Evolutionary conservation across 1,140 invertebrate species (phyloP).

Genomic region (Argopecten irradians): DNA sequence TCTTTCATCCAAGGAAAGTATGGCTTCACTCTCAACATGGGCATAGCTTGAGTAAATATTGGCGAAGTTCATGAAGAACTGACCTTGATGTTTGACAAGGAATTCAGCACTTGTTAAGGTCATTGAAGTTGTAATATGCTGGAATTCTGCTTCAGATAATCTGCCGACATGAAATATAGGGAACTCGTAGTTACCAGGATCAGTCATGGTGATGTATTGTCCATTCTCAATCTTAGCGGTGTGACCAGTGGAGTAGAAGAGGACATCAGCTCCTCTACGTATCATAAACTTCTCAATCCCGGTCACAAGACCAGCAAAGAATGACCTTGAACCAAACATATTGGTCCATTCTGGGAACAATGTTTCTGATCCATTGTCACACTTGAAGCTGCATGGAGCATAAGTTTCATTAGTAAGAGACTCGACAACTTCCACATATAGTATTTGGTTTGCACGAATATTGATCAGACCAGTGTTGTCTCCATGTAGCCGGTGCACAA

Average conservation of each 20-base stretch:
- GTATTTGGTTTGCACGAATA: conserved; percentile 59
- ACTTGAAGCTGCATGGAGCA: conserved; percentile 67
- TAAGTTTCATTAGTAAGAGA: conserved; percentile 63
- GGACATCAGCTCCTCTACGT: conserved; percentile 57
- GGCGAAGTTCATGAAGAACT: conserved; percentile 64
- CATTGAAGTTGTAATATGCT: conserved; percentile 56
- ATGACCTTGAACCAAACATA: conserved; percentile 62
- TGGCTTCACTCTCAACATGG: conserved; percentile 64
- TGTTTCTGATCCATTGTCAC: conserved; percentile 63
- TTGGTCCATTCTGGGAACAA: conserved; percentile 62
- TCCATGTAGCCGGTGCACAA: conserved; percentile 62
- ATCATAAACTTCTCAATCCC: conserved; percentile 61
- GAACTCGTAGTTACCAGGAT: conserved; percentile 64
- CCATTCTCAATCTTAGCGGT: conserved; percentile 66
- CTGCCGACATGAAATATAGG: conserved; percentile 56
- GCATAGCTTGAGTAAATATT: conserved; percentile 60
- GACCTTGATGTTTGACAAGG: conserved; percentile 64
- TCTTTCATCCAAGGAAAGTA: conserved; percentile 61
- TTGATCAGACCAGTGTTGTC: conserved; percentile 66
- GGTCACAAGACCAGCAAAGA: conserved; percentile 63
- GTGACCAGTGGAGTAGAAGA: conserved; percentile 64
- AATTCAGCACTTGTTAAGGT: conserved; percentile 58
- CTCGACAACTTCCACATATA: conserved; percentile 67
- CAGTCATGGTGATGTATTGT: conserved; percentile 60
- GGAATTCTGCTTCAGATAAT: conserved; percentile 60